These are phyloP conservation scores for Alosa alosa DNA, from an alignment of 2,113 vertebrate species.

Conservation along the genomic window DNA sequence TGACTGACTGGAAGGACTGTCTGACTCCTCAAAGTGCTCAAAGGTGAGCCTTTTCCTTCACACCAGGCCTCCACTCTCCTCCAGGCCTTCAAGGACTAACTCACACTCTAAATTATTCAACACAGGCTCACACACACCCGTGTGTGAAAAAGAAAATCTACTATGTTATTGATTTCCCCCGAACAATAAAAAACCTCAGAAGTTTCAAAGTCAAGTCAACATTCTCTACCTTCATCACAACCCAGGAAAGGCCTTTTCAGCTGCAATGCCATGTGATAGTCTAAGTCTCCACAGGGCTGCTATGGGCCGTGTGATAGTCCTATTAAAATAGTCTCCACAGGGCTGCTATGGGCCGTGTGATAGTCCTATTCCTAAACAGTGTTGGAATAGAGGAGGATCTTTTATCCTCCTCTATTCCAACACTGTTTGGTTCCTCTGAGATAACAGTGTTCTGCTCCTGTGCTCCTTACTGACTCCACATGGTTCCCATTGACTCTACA, in stretches of 20 bases:
- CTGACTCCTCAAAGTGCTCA: not conserved
- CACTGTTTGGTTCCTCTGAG: no score
- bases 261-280: not conserved
- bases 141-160: not conserved
- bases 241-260: not conserved
- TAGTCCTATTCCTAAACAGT: no score
- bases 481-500: no score
- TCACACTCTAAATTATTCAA: slow-evolving; percentile 44
- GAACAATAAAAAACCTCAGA: not conserved
- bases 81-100: slow-evolving; percentile 23
- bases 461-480: no score
- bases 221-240: not conserved
- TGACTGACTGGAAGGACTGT: slow-evolving; percentile 3
- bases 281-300: no score
- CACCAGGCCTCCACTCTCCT: not conserved
- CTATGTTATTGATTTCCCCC: slow-evolving; percentile 30
- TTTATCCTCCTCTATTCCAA: no score
- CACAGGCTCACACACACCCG: slow-evolving; percentile 33
- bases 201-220: slow-evolving; percentile 15
- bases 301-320: not conserved
- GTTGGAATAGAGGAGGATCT: no score
- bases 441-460: no score
- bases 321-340: no score
- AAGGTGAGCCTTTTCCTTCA: not conserved
- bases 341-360: no score